Evolutionary conservation across 2,113 vertebrate species (phyloP).

Genomic region (Anoplopoma fimbria): DNA sequence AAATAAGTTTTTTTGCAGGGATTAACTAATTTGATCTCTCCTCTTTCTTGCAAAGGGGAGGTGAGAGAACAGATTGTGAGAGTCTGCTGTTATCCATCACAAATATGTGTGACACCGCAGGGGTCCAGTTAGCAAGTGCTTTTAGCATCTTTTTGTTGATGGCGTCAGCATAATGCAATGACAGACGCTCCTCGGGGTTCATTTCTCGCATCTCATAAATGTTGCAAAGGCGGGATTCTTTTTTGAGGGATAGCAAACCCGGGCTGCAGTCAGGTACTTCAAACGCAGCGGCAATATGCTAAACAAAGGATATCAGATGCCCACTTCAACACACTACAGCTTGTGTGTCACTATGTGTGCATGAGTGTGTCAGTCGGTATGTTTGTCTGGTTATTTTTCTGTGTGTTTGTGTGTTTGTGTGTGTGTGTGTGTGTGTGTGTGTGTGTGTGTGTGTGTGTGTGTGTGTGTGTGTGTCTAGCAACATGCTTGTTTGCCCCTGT

Average conservation of each 20-base stretch:
- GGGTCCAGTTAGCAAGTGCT: constrained; percentile 54
- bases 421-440: not conserved
- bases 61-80: constrained; percentile 71
- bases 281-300: constrained; percentile 18
- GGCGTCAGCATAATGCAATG: constrained; percentile 62
- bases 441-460: not conserved
- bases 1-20: constrained; percentile 39
- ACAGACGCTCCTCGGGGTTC: constrained; percentile 56
- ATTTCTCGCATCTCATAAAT: constrained; percentile 45
- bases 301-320: constrained; percentile 19
- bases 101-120: constrained; percentile 48
- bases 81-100: constrained; percentile 67
- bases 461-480: not conserved
- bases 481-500: not conserved
- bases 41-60: constrained; percentile 37
- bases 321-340: not conserved
- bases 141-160: constrained; percentile 56
- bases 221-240: constrained; percentile 25
- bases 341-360: not conserved
- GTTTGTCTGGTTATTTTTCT: not conserved
- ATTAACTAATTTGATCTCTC: constrained; percentile 69
- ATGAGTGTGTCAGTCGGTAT: constrained; percentile 2
- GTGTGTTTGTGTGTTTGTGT: not conserved
- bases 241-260: constrained; percentile 19
- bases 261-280: constrained; percentile 29